Conservation (phyloP, 2,113 vertebrate genomes). For the Rhea americana region DNA sequence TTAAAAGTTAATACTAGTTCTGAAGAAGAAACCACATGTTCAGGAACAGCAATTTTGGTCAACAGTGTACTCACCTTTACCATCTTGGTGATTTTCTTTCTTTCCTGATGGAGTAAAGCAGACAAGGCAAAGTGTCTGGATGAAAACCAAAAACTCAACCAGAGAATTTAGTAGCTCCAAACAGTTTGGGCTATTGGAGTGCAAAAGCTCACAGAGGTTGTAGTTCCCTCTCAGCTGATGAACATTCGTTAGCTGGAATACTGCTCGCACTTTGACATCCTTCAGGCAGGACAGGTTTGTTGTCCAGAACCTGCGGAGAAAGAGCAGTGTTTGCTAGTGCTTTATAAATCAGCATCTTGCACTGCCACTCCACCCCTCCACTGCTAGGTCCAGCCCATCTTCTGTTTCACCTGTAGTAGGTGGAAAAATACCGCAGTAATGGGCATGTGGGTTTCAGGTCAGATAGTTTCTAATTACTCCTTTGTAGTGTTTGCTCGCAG, state of each 20-base stretch:
- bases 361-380: constrained; percentile 65
- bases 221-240: constrained; percentile 14
- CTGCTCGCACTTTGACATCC: constrained; percentile 64
- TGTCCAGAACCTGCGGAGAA: constrained; percentile 64
- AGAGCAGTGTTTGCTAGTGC: constrained; percentile 25
- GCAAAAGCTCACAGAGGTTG: constrained; percentile 7
- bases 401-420: constrained; percentile 69
- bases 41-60: background rate
- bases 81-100: constrained; percentile 49
- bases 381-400: constrained; percentile 66
- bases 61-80: constrained; percentile 53
- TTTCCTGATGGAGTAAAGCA: background rate
- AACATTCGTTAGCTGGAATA: constrained; percentile 65
- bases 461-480: constrained; percentile 72
- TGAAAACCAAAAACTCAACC: background rate
- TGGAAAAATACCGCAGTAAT: constrained; percentile 74
- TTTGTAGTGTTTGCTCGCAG: constrained; percentile 61
- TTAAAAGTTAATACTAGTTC: background rate
- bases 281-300: constrained; percentile 37
- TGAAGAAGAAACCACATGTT: background rate
- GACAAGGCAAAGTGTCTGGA: background rate
- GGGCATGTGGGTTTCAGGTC: constrained; percentile 73
- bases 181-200: background rate
- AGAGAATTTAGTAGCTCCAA: background rate
- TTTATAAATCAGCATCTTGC: constrained; percentile 71